Conservation (phyloP, 2,113 vertebrate species). For the Australoheros scitulus region DNA sequence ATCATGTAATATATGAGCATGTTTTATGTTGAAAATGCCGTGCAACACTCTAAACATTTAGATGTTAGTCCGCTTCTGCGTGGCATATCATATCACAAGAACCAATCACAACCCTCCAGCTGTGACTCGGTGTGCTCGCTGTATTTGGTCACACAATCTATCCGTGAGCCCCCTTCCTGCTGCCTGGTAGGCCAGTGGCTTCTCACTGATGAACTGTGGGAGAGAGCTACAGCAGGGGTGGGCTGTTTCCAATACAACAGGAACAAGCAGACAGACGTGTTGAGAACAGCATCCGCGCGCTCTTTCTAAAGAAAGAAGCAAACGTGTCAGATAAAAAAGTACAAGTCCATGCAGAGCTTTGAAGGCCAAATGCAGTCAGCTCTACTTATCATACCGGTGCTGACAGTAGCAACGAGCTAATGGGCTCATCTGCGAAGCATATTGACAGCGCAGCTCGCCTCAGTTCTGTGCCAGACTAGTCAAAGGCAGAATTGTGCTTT, state of each 20-base stretch:
- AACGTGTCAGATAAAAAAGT: conserved; percentile 63
- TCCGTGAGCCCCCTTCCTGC: conserved; percentile 57
- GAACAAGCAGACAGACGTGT: conserved; percentile 50
- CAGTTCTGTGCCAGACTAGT: conserved; percentile 42
- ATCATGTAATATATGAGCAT: not conserved
- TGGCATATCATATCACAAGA: not conserved
- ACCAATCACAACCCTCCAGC: conserved; percentile 15
- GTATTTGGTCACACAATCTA: conserved; percentile 27
- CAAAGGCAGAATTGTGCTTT: conserved; percentile 60
- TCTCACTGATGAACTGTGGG: conserved; percentile 48
- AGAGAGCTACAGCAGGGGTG: conserved; percentile 37
- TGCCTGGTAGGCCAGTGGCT: conserved; percentile 58
- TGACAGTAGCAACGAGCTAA: conserved; percentile 69
- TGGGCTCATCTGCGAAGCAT: conserved; percentile 65
- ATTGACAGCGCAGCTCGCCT: conserved; percentile 60
- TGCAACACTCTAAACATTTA: not conserved
- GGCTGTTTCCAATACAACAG: conserved; percentile 47
- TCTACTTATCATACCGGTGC: conserved; percentile 55
- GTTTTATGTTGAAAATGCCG: not conserved
- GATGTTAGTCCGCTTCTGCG: conserved; percentile 12
- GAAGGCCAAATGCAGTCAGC: conserved; percentile 61
- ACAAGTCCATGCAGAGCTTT: conserved; percentile 48
- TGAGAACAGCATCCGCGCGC: conserved; percentile 32
- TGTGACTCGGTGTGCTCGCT: not conserved
- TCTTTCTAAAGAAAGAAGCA: conserved; percentile 55